Evolutionary conservation across 2,888 invertebrate genomes (phyloP).

Genomic region (Nymphalis c-album): DNA sequence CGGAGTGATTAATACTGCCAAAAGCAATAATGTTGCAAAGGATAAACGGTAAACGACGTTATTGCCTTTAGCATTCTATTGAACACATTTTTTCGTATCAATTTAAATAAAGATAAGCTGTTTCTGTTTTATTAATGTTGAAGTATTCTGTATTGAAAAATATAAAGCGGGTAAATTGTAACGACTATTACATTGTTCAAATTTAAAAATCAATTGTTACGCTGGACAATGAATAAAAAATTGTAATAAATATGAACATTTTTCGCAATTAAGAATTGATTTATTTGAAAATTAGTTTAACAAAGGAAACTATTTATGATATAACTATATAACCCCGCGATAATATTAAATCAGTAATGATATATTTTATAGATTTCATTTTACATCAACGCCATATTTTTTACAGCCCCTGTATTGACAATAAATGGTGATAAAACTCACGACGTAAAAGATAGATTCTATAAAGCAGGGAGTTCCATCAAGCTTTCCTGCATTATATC

Average conservation of each 20-base stretch:
- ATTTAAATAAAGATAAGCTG: neutral
- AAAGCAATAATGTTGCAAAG: constrained; percentile 30
- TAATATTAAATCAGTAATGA: constrained; percentile 13
- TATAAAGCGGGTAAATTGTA: too few relatives aligned
- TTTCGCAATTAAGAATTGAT: too few relatives aligned
- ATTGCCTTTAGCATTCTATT: constrained; percentile 17
- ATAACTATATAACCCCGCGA: neutral
- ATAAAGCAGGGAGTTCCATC: constrained; percentile 87
- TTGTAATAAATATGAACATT: too few relatives aligned
- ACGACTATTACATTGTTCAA: neutral
- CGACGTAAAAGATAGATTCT: constrained; percentile 86
- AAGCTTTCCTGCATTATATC: constrained; percentile 84
- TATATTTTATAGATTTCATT: constrained; percentile 22
- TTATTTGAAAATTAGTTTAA: too few relatives aligned
- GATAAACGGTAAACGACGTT: constrained; percentile 29
- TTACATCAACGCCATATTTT: constrained; percentile 31
- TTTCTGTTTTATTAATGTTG: too few relatives aligned
- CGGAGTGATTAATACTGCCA: constrained; percentile 29
- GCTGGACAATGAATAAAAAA: too few relatives aligned
- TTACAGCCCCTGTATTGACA: constrained; percentile 86
- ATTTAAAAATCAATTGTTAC: neutral
- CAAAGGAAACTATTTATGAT: too few relatives aligned
- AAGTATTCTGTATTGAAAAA: too few relatives aligned
- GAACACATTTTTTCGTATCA: neutral
- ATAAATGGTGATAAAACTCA: constrained; percentile 87